Base-by-base conservation (phyloP, 2,797 vertebrate genomes). In the Schizopygopsis malacanthus region DNA sequence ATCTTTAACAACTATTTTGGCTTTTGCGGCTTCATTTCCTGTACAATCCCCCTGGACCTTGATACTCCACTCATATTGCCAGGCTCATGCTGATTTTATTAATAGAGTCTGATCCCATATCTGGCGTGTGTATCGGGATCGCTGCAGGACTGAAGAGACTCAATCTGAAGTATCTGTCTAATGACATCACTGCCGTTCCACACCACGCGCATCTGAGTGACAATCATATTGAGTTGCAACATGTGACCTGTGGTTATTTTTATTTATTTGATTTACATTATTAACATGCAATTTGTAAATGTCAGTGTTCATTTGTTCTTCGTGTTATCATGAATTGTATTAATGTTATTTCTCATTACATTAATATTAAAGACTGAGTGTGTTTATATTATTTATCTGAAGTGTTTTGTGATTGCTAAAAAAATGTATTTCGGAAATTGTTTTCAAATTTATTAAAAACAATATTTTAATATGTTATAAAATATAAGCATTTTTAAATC, bases 91-190 rank as follows among this genome's bases (percentile, higher is more conserved):
- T 65, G 77, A 28, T 63, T 63, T 63, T 65, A 79, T 79, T 65
- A 79, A 79, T 79, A 79, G 77, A 79, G 59, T 20, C 39, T 45
- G 41, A 20, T 65, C 59, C 41, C 41, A 79, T 79, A 65, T 79
- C 39, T 79, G 59, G 41, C 18, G 15, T 25, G 39, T 63, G 56
- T 45, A 6, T n/a, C 2, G 1, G 73, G 76, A 25, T 61, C 54
- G 5, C 76, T 10, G 54, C 13, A 63, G 8, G 39, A 22, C 37
- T 41, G 76, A 59, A 25, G 20, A 78, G 75, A 56, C 12, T 25
- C 76, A 78, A 78, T 78, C 54, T 25, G 2, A 78, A 78, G 12
- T n/a, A 78, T 43, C 52, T 43, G 37, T 59, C 37, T 39, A 22
- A 54, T 54, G 73, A 76, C 50, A 54, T 54, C 73, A 54, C 50